Evolutionary conservation across 1,140 invertebrate species (phyloP).

Genomic region (Magallana ariakensis): DNA sequence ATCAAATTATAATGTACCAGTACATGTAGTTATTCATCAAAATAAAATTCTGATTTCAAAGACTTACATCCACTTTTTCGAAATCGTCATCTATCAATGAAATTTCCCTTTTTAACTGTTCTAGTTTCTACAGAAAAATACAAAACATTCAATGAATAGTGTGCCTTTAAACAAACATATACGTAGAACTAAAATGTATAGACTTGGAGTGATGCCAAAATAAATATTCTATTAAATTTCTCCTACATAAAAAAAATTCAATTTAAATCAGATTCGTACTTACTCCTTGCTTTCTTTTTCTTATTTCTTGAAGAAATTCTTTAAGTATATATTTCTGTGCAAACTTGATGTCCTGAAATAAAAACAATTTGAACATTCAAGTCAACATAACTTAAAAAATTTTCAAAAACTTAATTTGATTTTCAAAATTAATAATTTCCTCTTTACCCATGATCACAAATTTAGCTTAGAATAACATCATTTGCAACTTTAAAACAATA

Average conservation of each 20-base stretch:
- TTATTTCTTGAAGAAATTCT: slow-evolving; percentile 90
- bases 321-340: slow-evolving; percentile 90
- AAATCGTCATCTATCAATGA: slow-evolving; percentile 74
- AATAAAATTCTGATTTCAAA: no score
- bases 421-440: neutral
- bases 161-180: no score
- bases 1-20: no score
- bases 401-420: neutral
- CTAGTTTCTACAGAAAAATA: slow-evolving; percentile 69
- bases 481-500: no score
- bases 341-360: slow-evolving; percentile 79
- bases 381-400: neutral
- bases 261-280: neutral
- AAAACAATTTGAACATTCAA: neutral
- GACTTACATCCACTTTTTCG: slow-evolving; percentile 65
- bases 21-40: no score
- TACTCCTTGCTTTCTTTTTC: slow-evolving; percentile 87
- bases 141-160: neutral
- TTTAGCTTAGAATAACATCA: no score
- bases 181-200: no score
- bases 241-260: no score
- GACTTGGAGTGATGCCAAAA: no score
- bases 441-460: neutral
- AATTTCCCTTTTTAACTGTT: slow-evolving; percentile 71
- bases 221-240: no score